Base-by-base conservation (phyloP, 2,797 vertebrate species). In the Cheirogaleus major region DNA sequence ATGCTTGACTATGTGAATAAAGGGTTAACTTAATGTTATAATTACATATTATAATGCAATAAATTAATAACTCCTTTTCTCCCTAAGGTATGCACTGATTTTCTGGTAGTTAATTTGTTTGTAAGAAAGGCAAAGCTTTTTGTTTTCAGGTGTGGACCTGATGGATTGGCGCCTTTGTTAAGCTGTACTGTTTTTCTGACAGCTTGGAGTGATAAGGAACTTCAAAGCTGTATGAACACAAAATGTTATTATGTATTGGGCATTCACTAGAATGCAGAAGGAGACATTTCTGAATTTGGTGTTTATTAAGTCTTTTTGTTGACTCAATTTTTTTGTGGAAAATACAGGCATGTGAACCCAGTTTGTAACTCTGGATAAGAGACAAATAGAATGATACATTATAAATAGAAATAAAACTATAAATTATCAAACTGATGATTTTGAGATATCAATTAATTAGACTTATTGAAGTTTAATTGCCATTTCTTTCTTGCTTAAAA, bases 211-310 rank as follows among this genome's bases (percentile, higher is more conserved):
- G 25, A 69, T 38, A 91, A 72, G 70, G 69, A 91, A 59, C 45
- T 73, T 80, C 70, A 80, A 84, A 93, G 57, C 17, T 91, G 3
- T 75, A 4, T 48, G 43, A 91, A 11, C 7, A 48, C 10, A 32
- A 90, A 69, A 61, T 91, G 52, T 65, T 92, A 73, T 78, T 83
- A 48, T 57, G 35, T 61, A 75, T 13, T 91, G 32, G 65, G 22
- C 4, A 61, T 45, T 76, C 72, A 79, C 52, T 90, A 87, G 88
- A 63, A 45, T 55, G 25, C 57, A 69, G 70, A 93, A 94, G n/a
- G 17, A 95, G n/a, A n/a, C 3, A 63, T 81, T 76, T 84, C 45
- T 93, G 84, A 93, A 80, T 96, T 41, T 91, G 12, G 12, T 87
- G 8, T 63, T 89, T 80, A 59, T 78, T 82, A 55, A 65, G 25